Percentiles rank a stretch among this genome's conserved stretches.
Conservation (phyloP, 2,113 vertebrate species). For the Girardinichthys multiradiatus region DNA sequence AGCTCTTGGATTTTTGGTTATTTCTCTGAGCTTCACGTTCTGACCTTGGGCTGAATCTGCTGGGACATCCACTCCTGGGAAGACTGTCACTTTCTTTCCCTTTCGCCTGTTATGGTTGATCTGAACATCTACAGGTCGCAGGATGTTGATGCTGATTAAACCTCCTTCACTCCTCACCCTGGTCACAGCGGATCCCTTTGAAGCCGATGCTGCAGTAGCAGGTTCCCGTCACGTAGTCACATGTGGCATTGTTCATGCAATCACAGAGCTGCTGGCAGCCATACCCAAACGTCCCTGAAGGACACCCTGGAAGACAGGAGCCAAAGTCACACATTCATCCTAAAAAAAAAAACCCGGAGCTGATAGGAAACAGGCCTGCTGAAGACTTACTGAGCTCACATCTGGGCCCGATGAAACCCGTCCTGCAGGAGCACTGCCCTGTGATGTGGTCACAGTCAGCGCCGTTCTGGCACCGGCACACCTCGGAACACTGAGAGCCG, state of each 20-base stretch:
- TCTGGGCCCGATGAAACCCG: constrained; percentile 88
- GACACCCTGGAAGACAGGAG: constrained; percentile 82
- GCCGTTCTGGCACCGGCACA: constrained; percentile 94
- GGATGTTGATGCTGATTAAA: background rate
- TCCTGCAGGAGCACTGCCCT: constrained; percentile 89
- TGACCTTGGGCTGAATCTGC: too few species aligned
- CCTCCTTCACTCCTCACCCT: constrained; percentile 80
- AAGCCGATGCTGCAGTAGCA: constrained; percentile 94
- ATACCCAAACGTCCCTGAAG: constrained; percentile 90
- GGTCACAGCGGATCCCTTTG: constrained; percentile 94
- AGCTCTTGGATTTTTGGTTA: too few species aligned
- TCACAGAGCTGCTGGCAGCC: constrained; percentile 94
- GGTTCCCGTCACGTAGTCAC: constrained; percentile 94
- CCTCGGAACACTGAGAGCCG: constrained; percentile 86
- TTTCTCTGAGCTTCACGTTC: too few species aligned
- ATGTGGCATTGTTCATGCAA: constrained; percentile 94
- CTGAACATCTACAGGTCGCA: too few species aligned
- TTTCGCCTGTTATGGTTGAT: background rate
- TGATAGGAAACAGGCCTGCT: background rate
- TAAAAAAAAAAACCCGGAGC: background rate
- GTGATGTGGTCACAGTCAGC: constrained; percentile 90
- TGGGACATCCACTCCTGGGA: too few species aligned
- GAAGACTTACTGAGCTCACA: constrained; percentile 91
- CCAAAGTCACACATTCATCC: background rate
- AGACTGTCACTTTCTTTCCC: too few species aligned